Evolutionary conservation across 1,140 invertebrate genomes (phyloP), one percentile per base, ranked within the genome.

Genomic region (Bombyx mandarina): DNA sequence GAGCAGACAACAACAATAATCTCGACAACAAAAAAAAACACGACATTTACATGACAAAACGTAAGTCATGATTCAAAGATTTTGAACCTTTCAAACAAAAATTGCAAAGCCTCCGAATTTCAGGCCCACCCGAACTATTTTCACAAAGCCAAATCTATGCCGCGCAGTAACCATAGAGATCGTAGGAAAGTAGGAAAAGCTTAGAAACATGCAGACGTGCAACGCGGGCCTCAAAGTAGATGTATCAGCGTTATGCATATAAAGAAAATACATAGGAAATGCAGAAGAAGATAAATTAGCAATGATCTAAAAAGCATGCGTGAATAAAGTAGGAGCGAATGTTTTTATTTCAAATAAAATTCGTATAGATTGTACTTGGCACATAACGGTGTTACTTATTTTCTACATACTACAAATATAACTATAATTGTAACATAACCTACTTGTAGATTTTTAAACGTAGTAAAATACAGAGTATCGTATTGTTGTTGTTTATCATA

Each of bases 141-240:
- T 67, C 61, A 75, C 65, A 74, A 86, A 87, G 82, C 82, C 76
- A 87, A 82, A 69, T 82, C 77, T 87, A 85, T 85, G 84, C 82
- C 84, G 82, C 84, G 81, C 84, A 86, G 84, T 87, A 87, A 87
- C 84, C 84, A 87, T 87, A 87, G 84, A 87, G 81, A 87, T 87
- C 84, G 84, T 87, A 87, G 80, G 82, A 84, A 79, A 72, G 57
- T 83, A 83, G 79, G 79, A 82, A 69, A 77, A 69, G 26, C 26
- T 35, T 35, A 77, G 76, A 77, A 83, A 75, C 82, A 86, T 86
- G 81, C 82, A 81, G 58, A 59, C 81, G 78, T 87, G 80, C 83
- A 69, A 65, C 67, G 71, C 68, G 59, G 69, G 26, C 26, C 26
- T 35, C 26, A 35, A 35, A 5, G 26, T 35, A 35, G 12, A 18